Evolutionary conservation across 2,113 vertebrate genomes (phyloP).

Genomic region (Melanerpes formicivorus): DNA sequence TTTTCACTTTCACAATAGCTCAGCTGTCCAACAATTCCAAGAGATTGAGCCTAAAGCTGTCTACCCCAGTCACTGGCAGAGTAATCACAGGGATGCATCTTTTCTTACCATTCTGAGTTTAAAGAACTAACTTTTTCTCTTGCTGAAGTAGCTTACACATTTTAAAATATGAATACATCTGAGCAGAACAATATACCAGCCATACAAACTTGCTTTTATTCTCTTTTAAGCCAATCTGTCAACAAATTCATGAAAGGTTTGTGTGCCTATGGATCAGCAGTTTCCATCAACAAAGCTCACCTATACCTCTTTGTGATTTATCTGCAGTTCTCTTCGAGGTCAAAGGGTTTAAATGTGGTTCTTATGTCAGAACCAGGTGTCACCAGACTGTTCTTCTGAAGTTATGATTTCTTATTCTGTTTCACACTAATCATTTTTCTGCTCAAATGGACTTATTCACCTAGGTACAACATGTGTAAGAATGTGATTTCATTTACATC

Average conservation of each 20-base stretch:
- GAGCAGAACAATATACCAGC: neutral
- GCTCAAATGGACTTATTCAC: neutral
- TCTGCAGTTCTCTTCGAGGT: neutral
- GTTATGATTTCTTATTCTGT: neutral
- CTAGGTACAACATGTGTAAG: neutral
- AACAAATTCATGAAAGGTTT: neutral
- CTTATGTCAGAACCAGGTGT: neutral
- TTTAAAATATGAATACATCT: neutral
- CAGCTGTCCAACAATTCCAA: fast-evolving
- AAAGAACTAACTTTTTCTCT: neutral
- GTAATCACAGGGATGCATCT: neutral
- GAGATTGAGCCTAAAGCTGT: neutral
- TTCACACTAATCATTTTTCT: neutral
- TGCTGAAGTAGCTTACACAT: neutral
- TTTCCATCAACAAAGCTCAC: neutral
- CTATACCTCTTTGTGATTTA: neutral
- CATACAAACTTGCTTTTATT: neutral
- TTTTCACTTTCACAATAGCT: neutral
- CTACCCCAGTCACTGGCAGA: neutral
- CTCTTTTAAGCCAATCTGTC: neutral
- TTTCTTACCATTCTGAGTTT: neutral
- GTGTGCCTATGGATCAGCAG: neutral
- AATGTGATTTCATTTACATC: neutral
- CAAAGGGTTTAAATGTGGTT: neutral
- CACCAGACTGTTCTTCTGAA: neutral